Conservation (phyloP, 92 coral and sea anemone species). For the Nematostella vectensis region DNA sequence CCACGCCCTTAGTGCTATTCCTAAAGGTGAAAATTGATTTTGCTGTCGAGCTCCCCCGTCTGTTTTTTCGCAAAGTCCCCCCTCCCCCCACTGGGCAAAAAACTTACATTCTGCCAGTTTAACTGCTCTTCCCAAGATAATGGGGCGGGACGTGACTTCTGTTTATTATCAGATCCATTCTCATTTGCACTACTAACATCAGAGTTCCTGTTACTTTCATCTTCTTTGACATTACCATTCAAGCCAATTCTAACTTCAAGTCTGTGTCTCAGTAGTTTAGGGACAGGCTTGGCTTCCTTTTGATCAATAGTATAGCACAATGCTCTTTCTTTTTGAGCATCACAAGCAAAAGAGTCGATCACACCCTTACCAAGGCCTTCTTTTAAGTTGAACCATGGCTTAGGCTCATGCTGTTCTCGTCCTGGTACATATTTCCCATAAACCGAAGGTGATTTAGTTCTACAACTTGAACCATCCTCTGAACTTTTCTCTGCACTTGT, state of each 20-base stretch:
- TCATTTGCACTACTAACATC: background rate
- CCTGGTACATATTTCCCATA: conserved; percentile 50
- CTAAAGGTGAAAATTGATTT: too few species aligned
- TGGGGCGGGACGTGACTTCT: conserved; percentile 40
- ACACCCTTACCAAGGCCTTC: conserved; percentile 45
- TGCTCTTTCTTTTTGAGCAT: conserved; percentile 34
- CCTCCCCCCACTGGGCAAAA: too few species aligned
- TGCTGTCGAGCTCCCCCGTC: too few species aligned
- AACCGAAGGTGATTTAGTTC: conserved; percentile 40
- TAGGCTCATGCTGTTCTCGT: conserved; percentile 20
- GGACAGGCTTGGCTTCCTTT: conserved; percentile 41
- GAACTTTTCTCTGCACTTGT: too few species aligned
- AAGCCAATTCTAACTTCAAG: conserved; percentile 67
- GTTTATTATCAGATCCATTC: background rate
- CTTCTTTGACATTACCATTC: conserved; percentile 58
- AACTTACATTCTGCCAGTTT: conserved; percentile 75
- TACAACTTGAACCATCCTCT: too few species aligned
- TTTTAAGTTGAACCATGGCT: conserved; percentile 63
- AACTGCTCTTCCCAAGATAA: conserved; percentile 82
- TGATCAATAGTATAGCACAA: conserved; percentile 45
- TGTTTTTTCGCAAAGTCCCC: too few species aligned
- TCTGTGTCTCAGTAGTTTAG: conserved; percentile 49
- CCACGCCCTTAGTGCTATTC: too few species aligned
- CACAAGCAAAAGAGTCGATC: conserved; percentile 63
- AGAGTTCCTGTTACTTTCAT: conserved; percentile 4